Evolutionary conservation across 2,797 vertebrate genomes (phyloP).

Genomic region (Pantherophis alleghaniensis): DNA sequence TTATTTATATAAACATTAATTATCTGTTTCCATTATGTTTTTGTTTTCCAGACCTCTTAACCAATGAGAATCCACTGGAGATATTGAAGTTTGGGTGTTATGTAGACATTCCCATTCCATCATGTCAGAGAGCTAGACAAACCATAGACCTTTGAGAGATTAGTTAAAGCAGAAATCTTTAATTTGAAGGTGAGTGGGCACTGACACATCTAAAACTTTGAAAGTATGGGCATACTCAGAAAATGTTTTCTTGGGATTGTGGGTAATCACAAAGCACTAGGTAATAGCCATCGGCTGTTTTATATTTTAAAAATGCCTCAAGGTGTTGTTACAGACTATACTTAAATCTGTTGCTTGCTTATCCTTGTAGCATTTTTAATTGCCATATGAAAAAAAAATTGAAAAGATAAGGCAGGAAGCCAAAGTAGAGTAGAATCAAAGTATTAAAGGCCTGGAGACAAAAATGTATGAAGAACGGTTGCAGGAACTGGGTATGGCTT

Average conservation of each 20-base stretch:
- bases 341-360: not conserved
- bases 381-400: not conserved
- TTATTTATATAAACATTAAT: not conserved
- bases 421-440: not conserved
- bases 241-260: not conserved
- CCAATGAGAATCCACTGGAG: not conserved
- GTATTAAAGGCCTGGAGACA: not conserved
- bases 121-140: not conserved
- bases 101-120: not conserved
- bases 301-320: not conserved
- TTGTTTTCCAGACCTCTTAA: not conserved
- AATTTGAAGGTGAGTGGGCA: not conserved
- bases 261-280: not conserved
- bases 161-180: not conserved
- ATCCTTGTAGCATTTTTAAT: not conserved
- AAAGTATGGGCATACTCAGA: not conserved
- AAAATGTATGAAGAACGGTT: not conserved
- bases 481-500: not conserved
- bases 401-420: not conserved
- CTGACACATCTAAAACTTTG: not conserved
- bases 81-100: not conserved
- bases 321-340: not conserved
- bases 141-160: not conserved
- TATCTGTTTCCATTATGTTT: not conserved
- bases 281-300: not conserved